These are phyloP conservation scores for Vicugna pacos DNA, from an alignment of 2,113 vertebrate genomes.

Conservation along the genomic window DNA sequence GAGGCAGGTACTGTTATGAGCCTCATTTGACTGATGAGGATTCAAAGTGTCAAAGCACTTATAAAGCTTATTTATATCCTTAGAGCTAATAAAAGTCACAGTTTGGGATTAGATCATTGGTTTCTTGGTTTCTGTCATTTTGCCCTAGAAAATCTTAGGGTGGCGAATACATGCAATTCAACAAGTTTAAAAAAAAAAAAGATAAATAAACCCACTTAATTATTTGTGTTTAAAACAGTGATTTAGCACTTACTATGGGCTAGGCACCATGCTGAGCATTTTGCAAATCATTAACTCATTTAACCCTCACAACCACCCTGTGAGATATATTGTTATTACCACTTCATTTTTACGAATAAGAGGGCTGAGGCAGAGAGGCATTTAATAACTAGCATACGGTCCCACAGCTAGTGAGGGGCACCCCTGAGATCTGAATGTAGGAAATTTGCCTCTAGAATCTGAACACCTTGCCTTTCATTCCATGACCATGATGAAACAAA, in stretches of 20 bases:
- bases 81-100: constrained; percentile 6
- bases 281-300: constrained; percentile 23
- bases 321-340: not conserved
- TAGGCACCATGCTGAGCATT: not conserved
- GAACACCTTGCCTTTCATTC: not conserved
- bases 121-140: not conserved
- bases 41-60: constrained; percentile 5
- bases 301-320: not conserved
- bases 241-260: not conserved
- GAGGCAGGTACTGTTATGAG: not conserved
- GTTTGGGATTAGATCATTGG: not conserved
- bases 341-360: not conserved
- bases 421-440: not conserved
- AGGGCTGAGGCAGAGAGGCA: not conserved
- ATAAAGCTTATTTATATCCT: not conserved
- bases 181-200: not conserved
- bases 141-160: not conserved
- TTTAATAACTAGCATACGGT: not conserved
- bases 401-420: not conserved
- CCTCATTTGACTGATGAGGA: not conserved
- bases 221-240: not conserved
- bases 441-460: not conserved
- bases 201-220: not conserved
- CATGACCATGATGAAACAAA: not conserved
- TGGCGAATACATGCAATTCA: not conserved